Percentiles rank a stretch among this genome's conserved stretches.
phyloP scores from a whole-genome alignment of 2,797 vertebrate genomes.

The Ficedula albicollis region DNA sequence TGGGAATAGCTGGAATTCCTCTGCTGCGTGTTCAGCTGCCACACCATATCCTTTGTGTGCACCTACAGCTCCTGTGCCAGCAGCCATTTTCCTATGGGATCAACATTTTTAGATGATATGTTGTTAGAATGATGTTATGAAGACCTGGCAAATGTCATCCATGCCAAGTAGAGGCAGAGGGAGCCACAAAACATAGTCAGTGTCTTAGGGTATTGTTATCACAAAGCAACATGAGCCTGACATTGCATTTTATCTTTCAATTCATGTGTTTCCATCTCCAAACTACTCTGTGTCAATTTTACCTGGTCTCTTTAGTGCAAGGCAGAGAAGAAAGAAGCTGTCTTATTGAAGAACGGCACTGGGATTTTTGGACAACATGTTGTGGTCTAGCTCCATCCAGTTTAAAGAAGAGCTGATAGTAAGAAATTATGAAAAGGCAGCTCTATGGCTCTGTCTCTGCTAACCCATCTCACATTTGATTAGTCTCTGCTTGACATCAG shows the following conservation, averaged over 20 bases:
- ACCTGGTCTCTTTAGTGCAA: neutral
- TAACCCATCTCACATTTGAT: conserved; percentile 43
- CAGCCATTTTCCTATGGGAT: neutral
- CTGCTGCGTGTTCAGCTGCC: neutral
- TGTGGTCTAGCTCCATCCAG: neutral
- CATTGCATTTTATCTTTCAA: neutral
- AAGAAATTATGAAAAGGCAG: neutral
- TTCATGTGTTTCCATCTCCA: neutral
- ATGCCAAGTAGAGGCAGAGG: neutral
- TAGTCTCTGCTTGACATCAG: conserved; percentile 39
- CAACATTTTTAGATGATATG: neutral
- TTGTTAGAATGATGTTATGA: neutral
- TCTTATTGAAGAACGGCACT: neutral
- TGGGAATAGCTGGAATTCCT: conserved; percentile 9
- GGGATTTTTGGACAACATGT: neutral
- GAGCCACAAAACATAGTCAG: neutral
- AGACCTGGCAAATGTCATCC: neutral
- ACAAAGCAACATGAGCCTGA: neutral
- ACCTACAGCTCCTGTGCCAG: neutral
- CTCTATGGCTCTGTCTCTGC: neutral
- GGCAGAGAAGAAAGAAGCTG: neutral
- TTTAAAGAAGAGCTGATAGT: neutral
- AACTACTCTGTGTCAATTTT: neutral
- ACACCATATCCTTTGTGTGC: neutral
- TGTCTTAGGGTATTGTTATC: neutral